phyloP scores from a whole-genome alignment of 2,888 invertebrate species.

The Drosophila kuntzei region DNA sequence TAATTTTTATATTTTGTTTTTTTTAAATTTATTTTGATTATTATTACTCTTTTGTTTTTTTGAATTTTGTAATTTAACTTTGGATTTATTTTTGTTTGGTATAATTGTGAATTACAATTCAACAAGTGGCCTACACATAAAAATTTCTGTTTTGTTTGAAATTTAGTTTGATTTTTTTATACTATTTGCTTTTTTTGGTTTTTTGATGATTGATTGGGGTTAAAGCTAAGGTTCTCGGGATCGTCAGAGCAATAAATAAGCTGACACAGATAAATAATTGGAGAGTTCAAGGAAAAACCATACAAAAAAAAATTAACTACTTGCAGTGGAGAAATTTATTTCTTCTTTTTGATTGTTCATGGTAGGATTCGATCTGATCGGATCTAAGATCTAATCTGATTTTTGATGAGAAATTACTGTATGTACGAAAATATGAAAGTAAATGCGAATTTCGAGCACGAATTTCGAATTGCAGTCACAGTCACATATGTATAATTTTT shows the following conservation, averaged over 20 bases:
- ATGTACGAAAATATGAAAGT: slow-evolving; percentile 7
- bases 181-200: not conserved
- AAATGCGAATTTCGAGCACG: slow-evolving; percentile 2
- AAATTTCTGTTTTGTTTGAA: slow-evolving; percentile 20
- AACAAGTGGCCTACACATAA: slow-evolving; percentile 23
- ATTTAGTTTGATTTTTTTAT: not conserved
- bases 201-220: slow-evolving; percentile 18
- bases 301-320: slow-evolving; percentile 35
- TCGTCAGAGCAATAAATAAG: not conserved
- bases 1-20: slow-evolving; percentile 13
- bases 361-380: slow-evolving; percentile 12
- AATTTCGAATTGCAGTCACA: slow-evolving; percentile 14
- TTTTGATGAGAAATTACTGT: not conserved
- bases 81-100: slow-evolving; percentile 73
- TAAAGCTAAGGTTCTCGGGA: slow-evolving; percentile 15
- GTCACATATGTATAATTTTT: slow-evolving; percentile 3
- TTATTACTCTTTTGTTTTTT: slow-evolving; percentile 27
- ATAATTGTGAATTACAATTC: slow-evolving; percentile 25
- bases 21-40: slow-evolving; percentile 29
- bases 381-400: slow-evolving; percentile 4
- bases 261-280: slow-evolving; percentile 17
- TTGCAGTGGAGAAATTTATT: slow-evolving; percentile 70
- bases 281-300: slow-evolving; percentile 3
- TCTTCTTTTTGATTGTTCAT: slow-evolving; percentile 71
- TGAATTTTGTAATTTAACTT: slow-evolving; percentile 69